Percentiles rank a stretch among this genome's conserved stretches.
Conservation (phyloP, 2,797 vertebrate genomes). For the Sebastes hubbsi region DNA sequence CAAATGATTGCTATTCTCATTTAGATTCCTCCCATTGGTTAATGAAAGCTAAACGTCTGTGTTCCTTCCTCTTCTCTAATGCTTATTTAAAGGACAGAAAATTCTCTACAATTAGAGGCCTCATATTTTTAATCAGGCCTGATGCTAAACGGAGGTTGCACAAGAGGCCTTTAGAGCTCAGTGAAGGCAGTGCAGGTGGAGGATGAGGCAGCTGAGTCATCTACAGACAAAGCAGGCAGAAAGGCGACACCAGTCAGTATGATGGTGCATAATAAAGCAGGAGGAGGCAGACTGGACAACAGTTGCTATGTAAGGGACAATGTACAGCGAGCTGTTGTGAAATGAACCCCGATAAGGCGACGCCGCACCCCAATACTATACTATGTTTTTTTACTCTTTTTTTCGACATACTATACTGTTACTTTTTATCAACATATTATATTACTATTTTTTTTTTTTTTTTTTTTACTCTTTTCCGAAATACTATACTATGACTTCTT, state of each 20-base stretch:
- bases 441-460: too few species aligned
- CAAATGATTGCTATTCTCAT: constrained; percentile 9
- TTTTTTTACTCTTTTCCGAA: too few species aligned
- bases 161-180: constrained; percentile 24
- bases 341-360: too few species aligned
- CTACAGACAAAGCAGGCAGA: constrained; percentile 4
- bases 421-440: too few species aligned
- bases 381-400: neutral
- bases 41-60: neutral
- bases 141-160: constrained; percentile 12
- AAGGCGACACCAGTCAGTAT: constrained; percentile 36
- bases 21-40: neutral
- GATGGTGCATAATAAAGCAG: neutral
- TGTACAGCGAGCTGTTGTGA: too few species aligned
- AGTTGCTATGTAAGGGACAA: neutral
- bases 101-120: constrained; percentile 26
- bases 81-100: constrained; percentile 12
- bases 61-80: neutral
- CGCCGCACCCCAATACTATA: too few species aligned
- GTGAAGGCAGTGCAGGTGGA: constrained; percentile 7
- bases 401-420: neutral
- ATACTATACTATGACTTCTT: too few species aligned
- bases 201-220: constrained; percentile 51
- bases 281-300: neutral
- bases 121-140: constrained; percentile 24